Evolutionary conservation across 2,888 invertebrate species (phyloP), one percentile per base, ranked within the genome.

Genomic region (Tolmerus cingulatus): DNA sequence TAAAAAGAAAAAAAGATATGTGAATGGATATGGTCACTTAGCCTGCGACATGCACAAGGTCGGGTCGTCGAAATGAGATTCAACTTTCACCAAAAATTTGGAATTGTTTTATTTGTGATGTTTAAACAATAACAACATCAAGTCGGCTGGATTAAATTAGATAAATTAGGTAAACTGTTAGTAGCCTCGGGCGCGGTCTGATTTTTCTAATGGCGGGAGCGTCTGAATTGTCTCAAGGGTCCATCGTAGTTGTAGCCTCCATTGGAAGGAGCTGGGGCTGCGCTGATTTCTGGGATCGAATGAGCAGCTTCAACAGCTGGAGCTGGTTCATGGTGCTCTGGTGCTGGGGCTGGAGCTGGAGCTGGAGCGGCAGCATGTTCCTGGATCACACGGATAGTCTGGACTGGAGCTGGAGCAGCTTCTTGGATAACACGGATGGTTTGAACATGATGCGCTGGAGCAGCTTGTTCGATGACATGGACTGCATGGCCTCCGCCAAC

Each of bases 91-190:
- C 30, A 79, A 46, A 66, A 66, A 51, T 79, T 12, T 79, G 79
- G 51, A 46, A 79, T 51, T 51, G 79, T 51, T 66, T 79, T 79
- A 79, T 79, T 79, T 40, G 51, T 51, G 51, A 30, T 30, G 51
- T 79, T 34, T 79, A 51, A 79, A 79, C 79, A 79, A 79, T 79
- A 79, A 79, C 79, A 79, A 79, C 79, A 79, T 46, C 79, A 51
- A 16, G 79, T 23, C 5, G 79, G 79, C 51, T 79, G 27, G 16
- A 0, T 79, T 79, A 79, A 79, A 51, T 79, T 46, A 79, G 46
- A 78, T 51, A 51, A 79, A 79, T 43, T 78, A 78, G 40, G 43
- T 51, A 46, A n/a, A 46, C 19, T 51, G 23, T 79, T 51, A 27
- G 51, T 27, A 79, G 66, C 66, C 23, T 66, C 66, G 66, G 66